Evolutionary conservation across 2,797 vertebrate species (phyloP).

Genomic region (Hippoglossus hippoglossus): DNA sequence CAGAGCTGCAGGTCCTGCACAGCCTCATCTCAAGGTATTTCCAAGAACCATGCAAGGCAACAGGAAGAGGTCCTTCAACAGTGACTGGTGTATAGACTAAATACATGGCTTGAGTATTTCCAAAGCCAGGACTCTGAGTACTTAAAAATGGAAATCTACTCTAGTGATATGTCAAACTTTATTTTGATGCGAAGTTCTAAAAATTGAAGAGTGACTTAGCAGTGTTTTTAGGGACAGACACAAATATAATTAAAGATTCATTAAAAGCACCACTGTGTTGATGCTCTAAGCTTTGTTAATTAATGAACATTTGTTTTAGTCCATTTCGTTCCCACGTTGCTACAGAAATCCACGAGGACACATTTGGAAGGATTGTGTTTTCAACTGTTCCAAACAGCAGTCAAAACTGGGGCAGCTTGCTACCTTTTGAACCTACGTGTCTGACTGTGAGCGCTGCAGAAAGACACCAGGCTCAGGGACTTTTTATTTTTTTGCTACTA

Average conservation of each 20-base stretch:
- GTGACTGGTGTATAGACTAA: too few species aligned
- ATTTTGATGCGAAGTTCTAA: too few species aligned
- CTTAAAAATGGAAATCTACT: too few species aligned
- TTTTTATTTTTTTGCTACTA: slow-evolving; percentile 12
- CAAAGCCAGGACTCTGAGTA: too few species aligned
- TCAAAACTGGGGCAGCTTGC: slow-evolving; percentile 53
- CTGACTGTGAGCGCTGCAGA: slow-evolving; percentile 51
- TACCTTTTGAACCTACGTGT: slow-evolving; percentile 49
- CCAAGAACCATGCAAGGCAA: too few species aligned
- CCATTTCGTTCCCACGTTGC: slow-evolving; percentile 20
- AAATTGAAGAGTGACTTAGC: too few species aligned
- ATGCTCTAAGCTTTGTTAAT: slow-evolving; percentile 7
- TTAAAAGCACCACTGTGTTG: not conserved
- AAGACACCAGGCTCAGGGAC: slow-evolving; percentile 25
- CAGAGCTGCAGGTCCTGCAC: too few species aligned
- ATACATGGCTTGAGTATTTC: too few species aligned
- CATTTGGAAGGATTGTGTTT: slow-evolving; percentile 38
- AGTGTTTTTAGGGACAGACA: not conserved
- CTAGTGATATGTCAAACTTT: too few species aligned
- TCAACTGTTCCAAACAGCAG: slow-evolving; percentile 44
- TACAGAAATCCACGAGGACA: slow-evolving; percentile 20
- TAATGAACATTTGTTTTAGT: slow-evolving; percentile 28
- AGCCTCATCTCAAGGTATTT: too few species aligned
- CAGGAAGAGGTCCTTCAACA: too few species aligned
- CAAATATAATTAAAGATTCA: not conserved